Evolutionary conservation across 2,113 vertebrate species (phyloP).

Genomic region (Ammospiza caudacuta): DNA sequence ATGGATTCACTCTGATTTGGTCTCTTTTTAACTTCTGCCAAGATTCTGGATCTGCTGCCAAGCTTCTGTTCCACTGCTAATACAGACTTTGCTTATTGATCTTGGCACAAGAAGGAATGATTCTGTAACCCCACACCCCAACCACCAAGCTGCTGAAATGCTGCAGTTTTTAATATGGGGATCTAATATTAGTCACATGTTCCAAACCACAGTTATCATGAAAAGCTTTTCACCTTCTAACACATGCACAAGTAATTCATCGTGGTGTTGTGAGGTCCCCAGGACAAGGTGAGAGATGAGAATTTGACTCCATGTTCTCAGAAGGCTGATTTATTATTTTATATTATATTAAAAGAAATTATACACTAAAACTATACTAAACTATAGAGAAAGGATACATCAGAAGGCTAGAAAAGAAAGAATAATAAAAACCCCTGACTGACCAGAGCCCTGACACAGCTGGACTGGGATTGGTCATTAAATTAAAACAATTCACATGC

Average conservation of each 20-base stretch:
- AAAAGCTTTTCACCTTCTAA: not conserved
- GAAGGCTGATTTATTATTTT: too few species aligned
- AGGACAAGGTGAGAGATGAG: too few species aligned
- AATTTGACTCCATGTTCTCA: too few species aligned
- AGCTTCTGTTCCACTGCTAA: not conserved
- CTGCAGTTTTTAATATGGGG: not conserved
- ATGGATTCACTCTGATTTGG: not conserved
- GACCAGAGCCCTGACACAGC: too few species aligned
- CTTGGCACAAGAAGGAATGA: not conserved
- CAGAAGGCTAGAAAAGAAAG: too few species aligned
- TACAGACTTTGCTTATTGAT: not conserved
- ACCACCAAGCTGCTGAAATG: not conserved
- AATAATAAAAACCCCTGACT: too few species aligned
- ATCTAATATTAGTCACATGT: not conserved
- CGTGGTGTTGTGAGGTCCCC: too few species aligned
- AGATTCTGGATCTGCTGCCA: not conserved
- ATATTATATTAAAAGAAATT: too few species aligned
- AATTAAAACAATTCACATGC: too few species aligned
- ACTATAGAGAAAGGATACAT: too few species aligned
- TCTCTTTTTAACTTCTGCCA: not conserved
- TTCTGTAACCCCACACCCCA: not conserved
- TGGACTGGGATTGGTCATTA: too few species aligned
- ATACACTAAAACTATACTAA: too few species aligned
- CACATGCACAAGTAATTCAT: rapidly evolving
- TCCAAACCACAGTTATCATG: not conserved